Evolutionary conservation across 2,888 invertebrate species (phyloP).

Genomic region (Epiblema foenella): DNA sequence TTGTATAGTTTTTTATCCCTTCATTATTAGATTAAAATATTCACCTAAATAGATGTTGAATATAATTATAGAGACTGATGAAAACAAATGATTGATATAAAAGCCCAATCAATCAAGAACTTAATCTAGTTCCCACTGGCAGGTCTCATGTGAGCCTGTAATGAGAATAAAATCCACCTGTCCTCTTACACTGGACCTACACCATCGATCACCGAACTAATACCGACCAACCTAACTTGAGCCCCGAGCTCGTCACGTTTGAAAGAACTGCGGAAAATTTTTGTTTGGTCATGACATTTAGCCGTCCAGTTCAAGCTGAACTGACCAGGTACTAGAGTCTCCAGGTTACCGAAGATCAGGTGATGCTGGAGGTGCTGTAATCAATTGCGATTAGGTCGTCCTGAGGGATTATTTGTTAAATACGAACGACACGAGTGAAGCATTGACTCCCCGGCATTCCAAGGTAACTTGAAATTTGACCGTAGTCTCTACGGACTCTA

Average conservation of each 20-base stretch:
- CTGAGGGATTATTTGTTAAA: constrained; percentile 27
- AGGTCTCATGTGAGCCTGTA: constrained; percentile 22
- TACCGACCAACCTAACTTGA: constrained; percentile 3
- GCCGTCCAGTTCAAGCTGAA: background rate
- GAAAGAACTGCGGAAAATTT: background rate
- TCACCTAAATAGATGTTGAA: background rate
- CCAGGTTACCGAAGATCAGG: background rate
- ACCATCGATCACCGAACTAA: constrained; percentile 24
- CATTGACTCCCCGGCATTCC: constrained; percentile 10
- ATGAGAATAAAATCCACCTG: constrained; percentile 38
- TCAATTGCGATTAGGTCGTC: constrained; percentile 37
- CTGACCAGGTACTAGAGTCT: background rate
- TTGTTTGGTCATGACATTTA: background rate
- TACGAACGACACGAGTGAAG: constrained; percentile 13
- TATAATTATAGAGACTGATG: no score
- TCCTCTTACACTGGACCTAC: constrained; percentile 6
- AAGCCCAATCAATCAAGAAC: background rate
- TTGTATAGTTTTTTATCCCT: background rate
- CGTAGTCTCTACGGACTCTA: background rate
- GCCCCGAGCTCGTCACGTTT: background rate
- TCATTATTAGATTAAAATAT: background rate
- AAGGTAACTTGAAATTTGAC: background rate
- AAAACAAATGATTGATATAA: background rate
- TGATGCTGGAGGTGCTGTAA: constrained; percentile 6
- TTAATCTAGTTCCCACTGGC: constrained; percentile 14